phyloP scores from a whole-genome alignment of 2,797 vertebrate species.

The Spinus olivaceus region DNA sequence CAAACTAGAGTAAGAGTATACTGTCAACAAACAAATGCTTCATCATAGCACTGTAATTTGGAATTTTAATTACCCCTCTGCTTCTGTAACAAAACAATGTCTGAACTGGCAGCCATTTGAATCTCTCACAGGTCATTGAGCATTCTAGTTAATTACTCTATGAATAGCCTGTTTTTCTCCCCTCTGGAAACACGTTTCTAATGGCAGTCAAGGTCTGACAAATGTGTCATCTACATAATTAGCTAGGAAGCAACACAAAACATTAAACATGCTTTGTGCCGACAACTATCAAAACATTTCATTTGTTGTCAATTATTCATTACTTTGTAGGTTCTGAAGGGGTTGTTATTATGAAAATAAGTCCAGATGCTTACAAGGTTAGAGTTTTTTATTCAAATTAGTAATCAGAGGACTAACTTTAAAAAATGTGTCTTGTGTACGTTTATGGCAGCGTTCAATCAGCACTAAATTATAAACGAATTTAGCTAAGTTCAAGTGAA shows the following conservation, averaged over 20 bases:
- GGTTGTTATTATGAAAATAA: constrained; percentile 99
- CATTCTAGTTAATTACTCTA: constrained; percentile 90
- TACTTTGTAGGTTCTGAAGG: constrained; percentile 96
- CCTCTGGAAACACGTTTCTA: constrained; percentile 87
- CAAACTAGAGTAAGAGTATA: constrained; percentile 86
- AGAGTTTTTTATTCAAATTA: constrained; percentile 90
- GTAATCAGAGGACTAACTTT: constrained; percentile 85
- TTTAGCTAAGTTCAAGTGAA: constrained; percentile 74
- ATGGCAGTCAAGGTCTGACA: constrained; percentile 89
- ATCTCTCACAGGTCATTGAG: constrained; percentile 90
- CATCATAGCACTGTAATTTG: constrained; percentile 85
- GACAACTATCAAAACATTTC: constrained; percentile 98
- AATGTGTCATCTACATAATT: constrained; percentile 94
- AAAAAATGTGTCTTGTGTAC: constrained; percentile 75
- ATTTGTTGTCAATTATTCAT: constrained; percentile 99
- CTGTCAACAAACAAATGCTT: constrained; percentile 88
- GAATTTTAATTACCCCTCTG: constrained; percentile 86
- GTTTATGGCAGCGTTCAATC: constrained; percentile 75
- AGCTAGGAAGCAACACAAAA: constrained; percentile 95
- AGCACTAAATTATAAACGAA: constrained; percentile 78
- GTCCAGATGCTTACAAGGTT: constrained; percentile 95
- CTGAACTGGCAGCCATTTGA: constrained; percentile 87
- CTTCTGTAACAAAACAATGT: constrained; percentile 88
- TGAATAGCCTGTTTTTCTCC: constrained; percentile 86
- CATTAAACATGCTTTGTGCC: constrained; percentile 92